These are phyloP conservation scores for Mnemiopsis leidyi DNA, from an alignment of 37 sponge, comb jelly and placozoan species.

Conservation along the genomic window DNA sequence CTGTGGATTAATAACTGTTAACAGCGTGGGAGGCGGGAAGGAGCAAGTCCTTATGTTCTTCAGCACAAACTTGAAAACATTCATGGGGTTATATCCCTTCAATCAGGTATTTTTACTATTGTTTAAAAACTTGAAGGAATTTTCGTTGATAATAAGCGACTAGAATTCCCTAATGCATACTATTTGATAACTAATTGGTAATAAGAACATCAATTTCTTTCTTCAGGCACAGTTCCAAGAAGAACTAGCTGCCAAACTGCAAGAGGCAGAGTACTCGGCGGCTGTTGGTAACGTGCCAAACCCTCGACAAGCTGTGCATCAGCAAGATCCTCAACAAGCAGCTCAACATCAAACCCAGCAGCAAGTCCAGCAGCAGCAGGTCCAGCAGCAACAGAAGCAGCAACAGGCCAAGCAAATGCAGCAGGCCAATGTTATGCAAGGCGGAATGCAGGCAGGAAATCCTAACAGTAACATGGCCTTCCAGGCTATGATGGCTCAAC, in stretches of 20 bases:
- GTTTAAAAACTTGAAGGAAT: too few relatives aligned
- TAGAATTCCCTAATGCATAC: too few relatives aligned
- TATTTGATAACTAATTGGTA: too few relatives aligned
- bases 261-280: background rate
- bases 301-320: background rate
- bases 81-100: constrained; percentile 30
- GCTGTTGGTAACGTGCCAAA: background rate
- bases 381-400: constrained; percentile 43
- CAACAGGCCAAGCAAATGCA: constrained; percentile 7
- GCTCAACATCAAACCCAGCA: background rate
- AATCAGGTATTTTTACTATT: background rate
- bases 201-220: too few relatives aligned
- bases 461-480: background rate
- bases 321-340: background rate
- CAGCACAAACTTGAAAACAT: constrained; percentile 32
- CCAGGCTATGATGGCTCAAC: constrained; percentile 48
- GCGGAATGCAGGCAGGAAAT: background rate
- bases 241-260: constrained; percentile 9
- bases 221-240: constrained; percentile 48
- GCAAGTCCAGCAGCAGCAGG: constrained; percentile 18
- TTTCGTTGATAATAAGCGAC: too few relatives aligned
- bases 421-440: background rate
- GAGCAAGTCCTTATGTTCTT: constrained; percentile 25
- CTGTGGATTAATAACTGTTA: background rate
- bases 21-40: background rate